Evolutionary conservation across 2,797 vertebrate genomes (phyloP).

Genomic region (Helarctos malayanus): DNA sequence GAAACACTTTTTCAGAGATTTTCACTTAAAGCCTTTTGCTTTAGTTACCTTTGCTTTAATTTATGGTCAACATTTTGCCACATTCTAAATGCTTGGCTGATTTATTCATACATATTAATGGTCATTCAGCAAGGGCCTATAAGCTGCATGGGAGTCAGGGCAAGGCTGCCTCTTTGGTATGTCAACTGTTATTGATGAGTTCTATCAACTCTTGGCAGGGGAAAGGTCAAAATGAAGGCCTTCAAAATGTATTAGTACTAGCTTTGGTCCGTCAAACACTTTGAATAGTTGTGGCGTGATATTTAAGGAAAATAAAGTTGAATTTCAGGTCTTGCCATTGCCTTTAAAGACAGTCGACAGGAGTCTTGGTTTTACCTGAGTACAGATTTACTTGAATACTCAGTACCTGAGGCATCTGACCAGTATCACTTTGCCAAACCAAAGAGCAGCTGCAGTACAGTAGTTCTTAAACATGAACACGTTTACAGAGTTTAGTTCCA

Average conservation of each 20-base stretch:
- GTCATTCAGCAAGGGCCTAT: background rate
- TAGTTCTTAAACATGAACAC: slow-evolving; percentile 70
- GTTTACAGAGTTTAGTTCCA: slow-evolving; percentile 83
- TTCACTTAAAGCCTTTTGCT: slow-evolving; percentile 37
- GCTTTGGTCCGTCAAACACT: slow-evolving; percentile 56
- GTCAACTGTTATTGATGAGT: slow-evolving; percentile 46
- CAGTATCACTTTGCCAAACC: slow-evolving; percentile 82
- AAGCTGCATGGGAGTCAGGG: background rate
- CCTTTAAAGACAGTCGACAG: slow-evolving; percentile 37
- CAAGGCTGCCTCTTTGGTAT: slow-evolving; percentile 60
- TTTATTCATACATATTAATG: background rate
- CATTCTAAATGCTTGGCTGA: slow-evolving; percentile 1
- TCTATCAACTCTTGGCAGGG: background rate
- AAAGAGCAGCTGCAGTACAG: slow-evolving; percentile 86
- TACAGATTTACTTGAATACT: slow-evolving; percentile 40
- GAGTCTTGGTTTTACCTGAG: slow-evolving; percentile 55
- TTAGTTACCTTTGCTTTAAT: slow-evolving; percentile 57
- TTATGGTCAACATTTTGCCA: slow-evolving; percentile 51
- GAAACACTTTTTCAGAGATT: slow-evolving; percentile 36
- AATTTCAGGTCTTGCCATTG: slow-evolving; percentile 62
- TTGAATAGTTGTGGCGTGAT: slow-evolving; percentile 40
- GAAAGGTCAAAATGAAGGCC: slow-evolving; percentile 56
- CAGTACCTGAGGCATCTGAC: slow-evolving; percentile 57
- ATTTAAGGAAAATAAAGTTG: slow-evolving; percentile 55
- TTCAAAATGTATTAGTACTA: slow-evolving; percentile 54